These are phyloP conservation scores for Branchipolynoe longqiensis DNA, from an alignment of 2,888 invertebrate species.

Conservation along the genomic window DNA sequence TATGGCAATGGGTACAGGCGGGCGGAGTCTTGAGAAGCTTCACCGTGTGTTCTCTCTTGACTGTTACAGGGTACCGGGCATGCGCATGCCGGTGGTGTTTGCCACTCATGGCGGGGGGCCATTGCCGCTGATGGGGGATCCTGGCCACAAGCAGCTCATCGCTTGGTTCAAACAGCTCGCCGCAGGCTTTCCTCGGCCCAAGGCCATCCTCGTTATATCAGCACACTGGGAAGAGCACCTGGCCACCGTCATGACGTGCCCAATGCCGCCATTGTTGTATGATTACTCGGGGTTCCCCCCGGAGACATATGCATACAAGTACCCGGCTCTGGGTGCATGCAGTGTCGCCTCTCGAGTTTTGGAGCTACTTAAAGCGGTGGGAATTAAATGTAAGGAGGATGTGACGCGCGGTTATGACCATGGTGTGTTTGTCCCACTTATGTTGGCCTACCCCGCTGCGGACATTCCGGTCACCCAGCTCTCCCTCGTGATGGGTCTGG, in stretches of 20 bases:
- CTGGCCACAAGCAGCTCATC: not conserved
- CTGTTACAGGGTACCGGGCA: too few relatives aligned
- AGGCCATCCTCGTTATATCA: conserved; percentile 72
- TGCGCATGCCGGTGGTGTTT: conserved; percentile 59
- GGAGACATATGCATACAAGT: conserved; percentile 71
- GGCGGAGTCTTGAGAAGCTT: too few relatives aligned
- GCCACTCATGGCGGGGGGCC: conserved; percentile 60
- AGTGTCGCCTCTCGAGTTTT: conserved; percentile 65
- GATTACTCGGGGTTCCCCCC: conserved; percentile 74
- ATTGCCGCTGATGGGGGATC: conserved; percentile 54
- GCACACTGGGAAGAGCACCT: conserved; percentile 74
- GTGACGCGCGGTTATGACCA: conserved; percentile 72
- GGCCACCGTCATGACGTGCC: conserved; percentile 68
- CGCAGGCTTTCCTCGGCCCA: conserved; percentile 66
- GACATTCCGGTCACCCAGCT: conserved; percentile 71
- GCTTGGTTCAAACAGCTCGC: conserved; percentile 68
- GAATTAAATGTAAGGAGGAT: conserved; percentile 68
- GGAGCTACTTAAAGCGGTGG: conserved; percentile 67
- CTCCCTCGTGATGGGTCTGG: conserved; percentile 67
- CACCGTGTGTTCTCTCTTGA: too few relatives aligned
- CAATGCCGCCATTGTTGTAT: conserved; percentile 69
- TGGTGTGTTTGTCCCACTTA: conserved; percentile 74
- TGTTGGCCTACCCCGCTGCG: conserved; percentile 71
- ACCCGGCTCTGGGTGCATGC: conserved; percentile 70
- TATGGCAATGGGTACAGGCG: too few relatives aligned